Evolutionary conservation across 1,140 invertebrate genomes (phyloP).

Genomic region (Zaprionus taronus): DNA sequence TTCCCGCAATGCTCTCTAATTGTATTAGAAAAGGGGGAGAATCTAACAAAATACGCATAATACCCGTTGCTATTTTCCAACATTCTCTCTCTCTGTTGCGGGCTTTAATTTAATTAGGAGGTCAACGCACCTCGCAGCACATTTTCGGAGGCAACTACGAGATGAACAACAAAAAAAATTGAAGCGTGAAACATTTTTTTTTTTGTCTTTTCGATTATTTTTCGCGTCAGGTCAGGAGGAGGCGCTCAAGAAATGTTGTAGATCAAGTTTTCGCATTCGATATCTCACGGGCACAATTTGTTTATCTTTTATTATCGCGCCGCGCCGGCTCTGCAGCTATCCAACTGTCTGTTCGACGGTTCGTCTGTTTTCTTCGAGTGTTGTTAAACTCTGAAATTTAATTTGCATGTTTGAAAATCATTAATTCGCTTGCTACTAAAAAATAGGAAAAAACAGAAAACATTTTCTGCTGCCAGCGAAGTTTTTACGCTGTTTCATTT

Average conservation of each 20-base stretch:
- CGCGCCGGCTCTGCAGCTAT: neutral
- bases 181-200: constrained; percentile 40
- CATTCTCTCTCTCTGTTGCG: constrained; percentile 33
- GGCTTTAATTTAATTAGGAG: constrained; percentile 63
- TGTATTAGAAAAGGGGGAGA: constrained; percentile 57
- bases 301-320: constrained; percentile 23
- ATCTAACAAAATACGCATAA: constrained; percentile 55
- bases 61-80: constrained; percentile 59
- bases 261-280: constrained; percentile 59
- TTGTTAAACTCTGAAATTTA: constrained; percentile 47
- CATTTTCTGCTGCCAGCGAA: constrained; percentile 42
- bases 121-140: constrained; percentile 46
- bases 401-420: constrained; percentile 68
- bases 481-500: constrained; percentile 50
- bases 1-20: constrained; percentile 57
- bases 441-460: constrained; percentile 19
- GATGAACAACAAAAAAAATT: constrained; percentile 4
- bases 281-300: constrained; percentile 37
- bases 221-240: constrained; percentile 26
- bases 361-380: constrained; percentile 28
- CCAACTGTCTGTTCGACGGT: neutral
- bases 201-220: neutral
- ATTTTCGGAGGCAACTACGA: constrained; percentile 25
- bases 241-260: constrained; percentile 51
- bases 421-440: constrained; percentile 59